Percentiles rank a stretch among this genome's conserved stretches.
These are phyloP conservation scores for Cosmopolites sordidus DNA, from an alignment of 2,888 invertebrate species.

Conservation along the genomic window DNA sequence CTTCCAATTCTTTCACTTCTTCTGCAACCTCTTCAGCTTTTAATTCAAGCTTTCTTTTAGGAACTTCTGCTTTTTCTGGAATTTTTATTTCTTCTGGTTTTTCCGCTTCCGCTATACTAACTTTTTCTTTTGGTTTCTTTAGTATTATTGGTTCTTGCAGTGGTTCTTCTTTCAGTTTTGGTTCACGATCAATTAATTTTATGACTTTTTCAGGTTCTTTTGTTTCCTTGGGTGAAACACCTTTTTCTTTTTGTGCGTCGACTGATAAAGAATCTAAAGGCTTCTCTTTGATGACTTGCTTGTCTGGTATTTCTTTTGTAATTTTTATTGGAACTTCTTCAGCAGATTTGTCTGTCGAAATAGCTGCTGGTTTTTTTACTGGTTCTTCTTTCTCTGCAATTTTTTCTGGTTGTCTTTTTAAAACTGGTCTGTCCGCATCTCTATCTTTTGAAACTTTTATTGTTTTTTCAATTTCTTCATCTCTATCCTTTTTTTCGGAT, in stretches of 20 bases:
- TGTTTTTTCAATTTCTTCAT: not conserved
- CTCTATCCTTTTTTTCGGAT: not conserved
- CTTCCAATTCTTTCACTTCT: not conserved
- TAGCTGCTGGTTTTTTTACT: slow-evolving; percentile 1
- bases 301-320: too few species aligned
- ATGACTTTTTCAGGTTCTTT: not conserved
- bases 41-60: too few species aligned
- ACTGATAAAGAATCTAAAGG: too few species aligned
- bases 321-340: too few species aligned
- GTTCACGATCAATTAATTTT: too few species aligned
- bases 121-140: too few species aligned
- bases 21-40: too few species aligned
- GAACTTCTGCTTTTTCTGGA: slow-evolving; percentile 7
- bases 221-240: not conserved
- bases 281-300: too few species aligned
- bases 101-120: not conserved
- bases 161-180: not conserved
- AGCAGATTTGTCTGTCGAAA: not conserved
- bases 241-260: not conserved
- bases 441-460: not conserved
- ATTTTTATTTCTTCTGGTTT: slow-evolving; percentile 1
- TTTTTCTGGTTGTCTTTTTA: too few species aligned
- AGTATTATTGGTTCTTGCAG: not conserved
- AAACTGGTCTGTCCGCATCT: too few species aligned
- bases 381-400: not conserved